Evolutionary conservation across 2,113 vertebrate genomes (phyloP), one percentile per base, ranked within the genome.

Genomic region (Hassar affinis): DNA sequence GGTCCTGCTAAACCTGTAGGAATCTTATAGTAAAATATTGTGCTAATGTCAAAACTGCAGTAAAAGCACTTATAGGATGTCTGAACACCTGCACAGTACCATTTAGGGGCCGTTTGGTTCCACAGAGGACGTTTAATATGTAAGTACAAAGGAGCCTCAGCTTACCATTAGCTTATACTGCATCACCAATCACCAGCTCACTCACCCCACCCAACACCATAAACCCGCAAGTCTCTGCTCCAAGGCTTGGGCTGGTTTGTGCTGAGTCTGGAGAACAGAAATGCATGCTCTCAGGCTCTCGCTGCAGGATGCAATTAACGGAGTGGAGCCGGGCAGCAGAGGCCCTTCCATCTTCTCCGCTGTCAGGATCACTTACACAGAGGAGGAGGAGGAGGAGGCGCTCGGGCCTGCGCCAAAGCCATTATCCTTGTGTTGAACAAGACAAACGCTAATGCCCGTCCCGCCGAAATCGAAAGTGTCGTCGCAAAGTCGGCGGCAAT

Each of bases 351-450:
- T 87, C 87, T 86, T 83, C 49, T 45, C 56, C 62, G 20, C 80
- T 80, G 85, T 88, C 86, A 86, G 81, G 69, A 80, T 78, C 86
- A 84, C 85, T 87, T 87, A 86, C 56, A 42, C 66, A 38, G 83
- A 79, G 77, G 80, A 79, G 61, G 82, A 79, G 79, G 71, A 69
- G 66, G 84, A 78, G 74, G 82, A 79, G 72, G 72, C 78, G 71
- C 61, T 75, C 52, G 30, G 80, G 71, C 47, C 52, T 79, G 78
- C 59, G 72, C 87, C 86, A 85, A 74, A 71, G 47, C 79, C 83
- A 87, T 87, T 87, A 88, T 87, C 83, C 81, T 62, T 4, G 80
- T 86, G 83, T 86, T 86, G 86, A 87, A 85, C 84, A 88, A 87
- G 83, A 85, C 83, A 59, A 87, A 89, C 82, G 81, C 87, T 87